Evolutionary conservation across 2,113 vertebrate species (phyloP).

Genomic region (Python bivittatus): DNA sequence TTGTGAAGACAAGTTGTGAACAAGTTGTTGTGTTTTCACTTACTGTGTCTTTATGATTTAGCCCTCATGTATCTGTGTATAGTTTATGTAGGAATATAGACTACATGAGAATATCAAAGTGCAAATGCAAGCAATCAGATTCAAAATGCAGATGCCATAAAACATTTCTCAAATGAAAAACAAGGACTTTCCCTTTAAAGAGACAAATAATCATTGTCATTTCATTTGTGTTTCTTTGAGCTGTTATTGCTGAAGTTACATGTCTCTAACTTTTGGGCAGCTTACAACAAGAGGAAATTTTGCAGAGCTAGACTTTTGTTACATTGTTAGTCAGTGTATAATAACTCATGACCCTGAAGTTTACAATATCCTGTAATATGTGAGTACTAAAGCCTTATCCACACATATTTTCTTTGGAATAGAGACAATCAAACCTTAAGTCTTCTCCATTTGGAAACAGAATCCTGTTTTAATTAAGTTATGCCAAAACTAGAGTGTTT

Average conservation of each 20-base stretch:
- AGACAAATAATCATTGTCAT: background rate
- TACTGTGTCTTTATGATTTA: constrained; percentile 43
- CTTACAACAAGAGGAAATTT: background rate
- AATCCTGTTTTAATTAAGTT: background rate
- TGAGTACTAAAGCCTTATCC: background rate
- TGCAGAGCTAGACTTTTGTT: background rate
- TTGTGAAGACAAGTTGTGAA: no score
- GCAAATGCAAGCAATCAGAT: background rate
- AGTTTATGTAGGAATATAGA: constrained; percentile 39
- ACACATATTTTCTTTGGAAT: constrained; percentile 11
- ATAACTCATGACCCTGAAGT: background rate
- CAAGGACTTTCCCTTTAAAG: background rate
- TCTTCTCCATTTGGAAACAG: background rate
- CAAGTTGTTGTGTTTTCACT: no score
- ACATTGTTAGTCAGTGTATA: background rate
- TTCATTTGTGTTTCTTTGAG: background rate
- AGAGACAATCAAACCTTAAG: background rate
- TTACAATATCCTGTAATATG: background rate
- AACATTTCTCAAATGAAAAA: constrained; percentile 27
- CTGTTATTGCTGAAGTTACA: background rate
- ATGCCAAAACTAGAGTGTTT: background rate
- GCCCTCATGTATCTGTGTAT: constrained; percentile 41
- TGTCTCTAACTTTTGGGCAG: background rate
- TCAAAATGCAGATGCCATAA: constrained; percentile 30
- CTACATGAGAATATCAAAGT: background rate